Base-by-base conservation (phyloP, 2,888 invertebrate species). In the Cetonia aurata region DNA sequence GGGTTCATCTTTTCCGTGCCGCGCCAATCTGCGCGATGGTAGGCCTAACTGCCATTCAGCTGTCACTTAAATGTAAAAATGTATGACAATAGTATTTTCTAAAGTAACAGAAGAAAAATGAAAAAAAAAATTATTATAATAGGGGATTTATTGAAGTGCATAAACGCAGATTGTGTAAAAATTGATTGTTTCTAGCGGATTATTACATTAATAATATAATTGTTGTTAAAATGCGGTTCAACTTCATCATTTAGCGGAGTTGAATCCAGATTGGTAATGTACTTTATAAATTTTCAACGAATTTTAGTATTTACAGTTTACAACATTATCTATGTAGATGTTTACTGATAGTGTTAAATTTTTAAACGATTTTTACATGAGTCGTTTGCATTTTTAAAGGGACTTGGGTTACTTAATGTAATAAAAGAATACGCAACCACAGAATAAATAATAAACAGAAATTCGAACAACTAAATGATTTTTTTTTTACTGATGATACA, bases 71-170 rank as follows among this genome's bases (percentile, higher is more conserved):
- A 76, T 80, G 25, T 25, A 25, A 25, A 80, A 80, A 74, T 76
- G 74, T 82, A 81, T 80, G 84, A 84, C 83, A 83, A 84, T 84
- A 84, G 84, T 80, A 83, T 83, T 83, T 84, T 83, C 83, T 37
- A 37, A 37, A 9, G 37, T 37, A 37, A 37, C 37, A 37, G 6
- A 37, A 37, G 6, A 37, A 10, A 82, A 82, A 78, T 17, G 55
- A 70, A 81, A 79, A 79, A 80, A 77, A 75, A 77, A 19, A 42
- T 62, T 25, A 44, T 69, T 25, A 55, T 55, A 55, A 57, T 42
- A 37, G 37, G 37, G 37, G 37, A 37, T 37, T 25, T 37, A 37
- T 37, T 37, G 1, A 37, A 37, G 8, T 37, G 8, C 25, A 25
- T 25, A 25, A 25, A 25, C 25, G 25, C 25, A 25, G 4, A 4